Percentiles rank a stretch among this genome's conserved stretches.
These are phyloP conservation scores for Sicus ferrugineus DNA, from an alignment of 2,888 invertebrate species.

Conservation along the genomic window DNA sequence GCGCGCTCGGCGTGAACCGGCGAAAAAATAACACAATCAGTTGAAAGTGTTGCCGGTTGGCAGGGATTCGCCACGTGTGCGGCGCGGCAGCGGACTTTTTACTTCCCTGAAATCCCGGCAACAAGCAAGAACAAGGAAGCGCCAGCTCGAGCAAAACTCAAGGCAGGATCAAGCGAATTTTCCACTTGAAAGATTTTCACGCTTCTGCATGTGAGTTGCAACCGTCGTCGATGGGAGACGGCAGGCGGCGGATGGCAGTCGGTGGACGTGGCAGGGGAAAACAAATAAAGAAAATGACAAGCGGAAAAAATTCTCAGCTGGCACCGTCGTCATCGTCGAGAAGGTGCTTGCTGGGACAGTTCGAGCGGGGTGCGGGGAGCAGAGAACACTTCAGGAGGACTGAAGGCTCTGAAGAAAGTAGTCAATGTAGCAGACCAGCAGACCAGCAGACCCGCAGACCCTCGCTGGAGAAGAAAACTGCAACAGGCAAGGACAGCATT, in stretches of 20 bases:
- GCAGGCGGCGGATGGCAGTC: neutral
- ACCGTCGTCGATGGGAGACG: too few species aligned
- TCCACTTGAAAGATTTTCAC: conserved; percentile 45
- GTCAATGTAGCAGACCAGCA: too few species aligned
- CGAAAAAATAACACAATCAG: conserved; percentile 35
- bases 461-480: neutral
- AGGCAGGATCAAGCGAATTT: conserved; percentile 40
- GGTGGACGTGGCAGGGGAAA: neutral
- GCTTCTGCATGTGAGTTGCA: conserved; percentile 34
- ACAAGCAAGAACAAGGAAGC: neutral
- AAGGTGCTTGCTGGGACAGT: too few species aligned
- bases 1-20: conserved; percentile 34
- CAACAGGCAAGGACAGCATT: too few species aligned
- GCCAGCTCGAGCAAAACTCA: neutral
- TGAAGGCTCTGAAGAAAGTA: too few species aligned
- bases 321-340: conserved; percentile 14
- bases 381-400: too few species aligned
- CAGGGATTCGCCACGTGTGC: conserved; percentile 12
- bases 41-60: conserved; percentile 19
- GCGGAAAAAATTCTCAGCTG: neutral
- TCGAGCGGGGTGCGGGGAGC: too few species aligned
- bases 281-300: conserved; percentile 1
- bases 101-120: conserved; percentile 33
- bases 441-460: too few species aligned
- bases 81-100: conserved; percentile 40